phyloP scores from a whole-genome alignment of 2,113 vertebrate species.

The Menura novaehollandiae region DNA sequence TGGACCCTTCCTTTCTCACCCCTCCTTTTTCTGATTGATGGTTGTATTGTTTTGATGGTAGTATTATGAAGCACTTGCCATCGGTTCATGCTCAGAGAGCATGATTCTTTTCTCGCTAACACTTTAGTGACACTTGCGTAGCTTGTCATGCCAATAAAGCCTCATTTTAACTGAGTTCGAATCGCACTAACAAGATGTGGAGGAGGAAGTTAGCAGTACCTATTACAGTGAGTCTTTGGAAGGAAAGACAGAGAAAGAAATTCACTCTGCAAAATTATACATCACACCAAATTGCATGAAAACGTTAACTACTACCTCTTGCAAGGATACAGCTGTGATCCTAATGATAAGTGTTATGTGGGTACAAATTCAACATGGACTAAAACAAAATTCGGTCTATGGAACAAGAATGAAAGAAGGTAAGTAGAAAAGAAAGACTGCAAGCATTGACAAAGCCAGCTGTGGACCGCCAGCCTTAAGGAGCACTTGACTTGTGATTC shows the following conservation, averaged over 20 bases:
- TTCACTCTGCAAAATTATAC: background rate
- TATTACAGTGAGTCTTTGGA: background rate
- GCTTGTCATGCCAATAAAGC: background rate
- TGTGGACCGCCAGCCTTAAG: background rate
- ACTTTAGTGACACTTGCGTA: background rate
- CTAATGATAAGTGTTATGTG: background rate
- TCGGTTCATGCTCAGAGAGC: background rate
- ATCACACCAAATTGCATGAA: background rate
- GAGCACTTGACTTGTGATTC: background rate
- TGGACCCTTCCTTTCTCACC: background rate
- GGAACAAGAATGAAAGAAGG: background rate
- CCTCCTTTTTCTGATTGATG: background rate
- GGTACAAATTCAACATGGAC: background rate
- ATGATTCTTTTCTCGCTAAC: background rate
- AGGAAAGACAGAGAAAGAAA: background rate
- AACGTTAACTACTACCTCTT: background rate
- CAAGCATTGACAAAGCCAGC: background rate
- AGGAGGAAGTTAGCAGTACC: background rate
- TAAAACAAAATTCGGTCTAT: background rate
- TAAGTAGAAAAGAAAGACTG: background rate
- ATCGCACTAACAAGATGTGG: background rate
- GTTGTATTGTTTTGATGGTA: background rate
- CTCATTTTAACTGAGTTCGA: background rate
- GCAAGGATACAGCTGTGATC: background rate
- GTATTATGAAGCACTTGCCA: background rate